Evolutionary conservation across 2,113 vertebrate species (phyloP).

Genomic region (Sula dactylatra): DNA sequence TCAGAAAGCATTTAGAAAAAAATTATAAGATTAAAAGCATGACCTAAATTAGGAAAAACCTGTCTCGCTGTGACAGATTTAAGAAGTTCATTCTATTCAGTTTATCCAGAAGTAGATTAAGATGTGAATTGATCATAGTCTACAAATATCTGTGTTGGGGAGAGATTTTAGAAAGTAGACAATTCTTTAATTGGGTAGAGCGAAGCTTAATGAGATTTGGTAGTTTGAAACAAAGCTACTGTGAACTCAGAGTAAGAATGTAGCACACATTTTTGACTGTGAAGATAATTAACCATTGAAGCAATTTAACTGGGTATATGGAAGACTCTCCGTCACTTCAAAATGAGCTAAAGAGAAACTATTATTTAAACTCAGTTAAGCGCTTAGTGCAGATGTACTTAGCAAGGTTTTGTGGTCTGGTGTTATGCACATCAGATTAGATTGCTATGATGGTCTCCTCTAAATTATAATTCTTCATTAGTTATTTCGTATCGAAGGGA

Average conservation of each 20-base stretch:
- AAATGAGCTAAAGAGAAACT: conserved; percentile 30
- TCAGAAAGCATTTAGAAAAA: not conserved
- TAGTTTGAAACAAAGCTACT: not conserved
- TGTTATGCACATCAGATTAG: not conserved
- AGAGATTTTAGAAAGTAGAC: not conserved
- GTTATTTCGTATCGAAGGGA: conserved; percentile 9
- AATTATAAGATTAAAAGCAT: not conserved
- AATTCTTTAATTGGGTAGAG: not conserved
- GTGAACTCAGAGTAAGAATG: not conserved
- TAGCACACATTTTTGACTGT: not conserved
- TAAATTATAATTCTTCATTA: conserved; percentile 42
- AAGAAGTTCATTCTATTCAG: not conserved
- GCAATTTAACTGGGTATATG: not conserved
- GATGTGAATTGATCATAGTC: not conserved
- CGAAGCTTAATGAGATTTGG: not conserved
- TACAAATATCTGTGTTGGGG: not conserved
- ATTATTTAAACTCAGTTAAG: conserved; percentile 26
- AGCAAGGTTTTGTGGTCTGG: not conserved
- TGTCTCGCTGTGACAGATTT: not conserved
- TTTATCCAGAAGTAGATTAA: not conserved
- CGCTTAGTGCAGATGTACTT: not conserved
- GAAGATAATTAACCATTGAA: conserved; percentile 17
- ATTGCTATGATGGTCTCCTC: not conserved
- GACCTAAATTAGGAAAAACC: not conserved
- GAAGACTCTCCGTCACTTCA: not conserved